Evolutionary conservation across 1,140 invertebrate genomes (phyloP).

Genomic region (Gonioctena quinquepunctata): DNA sequence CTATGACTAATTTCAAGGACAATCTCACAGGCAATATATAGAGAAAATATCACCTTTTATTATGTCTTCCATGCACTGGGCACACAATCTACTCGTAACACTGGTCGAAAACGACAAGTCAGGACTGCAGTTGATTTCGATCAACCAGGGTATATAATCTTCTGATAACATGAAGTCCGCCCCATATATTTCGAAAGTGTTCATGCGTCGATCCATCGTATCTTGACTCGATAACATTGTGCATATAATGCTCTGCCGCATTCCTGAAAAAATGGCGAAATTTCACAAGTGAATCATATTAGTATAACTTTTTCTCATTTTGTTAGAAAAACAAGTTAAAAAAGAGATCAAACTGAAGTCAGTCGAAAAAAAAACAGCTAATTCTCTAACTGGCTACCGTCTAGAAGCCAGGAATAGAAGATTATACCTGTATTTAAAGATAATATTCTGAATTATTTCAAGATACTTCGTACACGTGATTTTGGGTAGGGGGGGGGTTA

Average conservation of each 20-base stretch:
- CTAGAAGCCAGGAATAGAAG: no score
- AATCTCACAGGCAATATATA: no score
- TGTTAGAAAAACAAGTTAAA: no score
- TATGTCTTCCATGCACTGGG: conserved; percentile 86
- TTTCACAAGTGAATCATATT: neutral
- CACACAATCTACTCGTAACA: conserved; percentile 84
- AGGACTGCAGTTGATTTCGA: conserved; percentile 94
- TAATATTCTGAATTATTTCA: no score
- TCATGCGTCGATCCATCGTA: conserved; percentile 81
- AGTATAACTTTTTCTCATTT: no score
- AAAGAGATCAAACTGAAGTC: no score
- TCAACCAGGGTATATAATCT: conserved; percentile 87
- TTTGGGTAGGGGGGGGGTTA: no score
- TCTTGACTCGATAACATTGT: conserved; percentile 86
- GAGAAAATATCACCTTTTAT: conserved; percentile 96
- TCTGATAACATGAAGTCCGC: conserved; percentile 92
- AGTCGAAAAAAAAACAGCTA: no score
- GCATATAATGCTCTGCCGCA: conserved; percentile 85
- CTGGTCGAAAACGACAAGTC: conserved; percentile 87
- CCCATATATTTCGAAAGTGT: conserved; percentile 91
- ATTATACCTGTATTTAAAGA: no score
- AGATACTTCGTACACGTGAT: no score
- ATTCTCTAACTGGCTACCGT: no score
- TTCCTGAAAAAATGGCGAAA: conserved; percentile 63
- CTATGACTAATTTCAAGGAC: no score